These are phyloP conservation scores for Cenopis cana DNA, from an alignment of 2,888 invertebrate species.

Conservation along the genomic window DNA sequence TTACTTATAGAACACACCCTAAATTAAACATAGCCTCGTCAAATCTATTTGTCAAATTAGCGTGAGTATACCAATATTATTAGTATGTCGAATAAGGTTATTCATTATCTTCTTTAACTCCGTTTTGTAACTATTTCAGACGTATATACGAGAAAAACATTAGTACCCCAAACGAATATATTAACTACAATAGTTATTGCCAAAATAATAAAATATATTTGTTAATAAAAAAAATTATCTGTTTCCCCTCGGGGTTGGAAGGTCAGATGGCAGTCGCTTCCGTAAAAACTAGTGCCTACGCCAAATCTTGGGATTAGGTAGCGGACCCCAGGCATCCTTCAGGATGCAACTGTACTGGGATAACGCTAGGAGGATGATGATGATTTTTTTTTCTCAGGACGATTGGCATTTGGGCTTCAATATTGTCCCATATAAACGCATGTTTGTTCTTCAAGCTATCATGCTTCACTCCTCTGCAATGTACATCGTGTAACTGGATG, in stretches of 20 bases:
- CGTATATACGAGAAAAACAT: neutral
- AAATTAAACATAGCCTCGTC: constrained; percentile 75
- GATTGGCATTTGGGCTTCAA: constrained; percentile 79
- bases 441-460: constrained; percentile 81
- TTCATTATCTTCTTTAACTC: too few relatives aligned
- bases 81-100: neutral
- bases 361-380: too few relatives aligned
- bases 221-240: too few relatives aligned
- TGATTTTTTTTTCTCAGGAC: constrained; percentile 56
- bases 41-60: constrained; percentile 74
- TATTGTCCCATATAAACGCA: constrained; percentile 78
- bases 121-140: neutral
- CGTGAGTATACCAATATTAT: constrained; percentile 62
- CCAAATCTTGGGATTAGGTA: too few relatives aligned
- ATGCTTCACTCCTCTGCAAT: constrained; percentile 75
- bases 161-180: neutral
- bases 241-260: too few relatives aligned
- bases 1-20: constrained; percentile 72
- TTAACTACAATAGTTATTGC: too few relatives aligned
- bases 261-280: too few relatives aligned
- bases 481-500: constrained; percentile 76
- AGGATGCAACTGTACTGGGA: too few relatives aligned
- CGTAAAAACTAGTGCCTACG: too few relatives aligned
- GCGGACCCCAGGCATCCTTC: too few relatives aligned
- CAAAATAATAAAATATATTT: too few relatives aligned